Evolutionary conservation across 2,113 vertebrate species (phyloP).

Genomic region (Varanus komodoensis): DNA sequence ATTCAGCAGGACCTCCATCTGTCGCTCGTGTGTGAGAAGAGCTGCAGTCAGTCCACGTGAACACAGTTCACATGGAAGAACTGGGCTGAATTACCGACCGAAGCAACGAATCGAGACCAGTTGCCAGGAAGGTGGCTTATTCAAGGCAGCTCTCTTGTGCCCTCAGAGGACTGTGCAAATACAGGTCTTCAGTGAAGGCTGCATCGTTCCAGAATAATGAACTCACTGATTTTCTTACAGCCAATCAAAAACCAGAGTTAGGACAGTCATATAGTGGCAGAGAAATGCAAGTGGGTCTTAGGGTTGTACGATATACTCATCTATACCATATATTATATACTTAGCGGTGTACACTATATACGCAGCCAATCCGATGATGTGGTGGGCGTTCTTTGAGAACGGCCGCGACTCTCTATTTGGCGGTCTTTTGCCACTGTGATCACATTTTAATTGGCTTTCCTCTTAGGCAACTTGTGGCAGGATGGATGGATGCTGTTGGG

Average conservation of each 20-base stretch:
- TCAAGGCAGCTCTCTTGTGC: background rate
- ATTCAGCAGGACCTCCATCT: too few relatives aligned
- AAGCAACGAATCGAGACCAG: too few relatives aligned
- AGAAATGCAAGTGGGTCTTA: background rate
- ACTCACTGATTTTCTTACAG: background rate
- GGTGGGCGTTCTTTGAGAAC: background rate
- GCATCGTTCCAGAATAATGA: background rate
- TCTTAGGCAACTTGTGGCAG: background rate
- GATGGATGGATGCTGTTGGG: background rate
- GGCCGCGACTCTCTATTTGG: background rate
- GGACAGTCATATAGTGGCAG: too few relatives aligned
- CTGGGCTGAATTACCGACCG: too few relatives aligned
- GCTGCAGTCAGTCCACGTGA: too few relatives aligned
- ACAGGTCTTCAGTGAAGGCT: background rate
- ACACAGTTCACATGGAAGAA: too few relatives aligned
- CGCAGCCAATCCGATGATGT: background rate
- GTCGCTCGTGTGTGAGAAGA: too few relatives aligned
- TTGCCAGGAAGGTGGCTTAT: too few relatives aligned
- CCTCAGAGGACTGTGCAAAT: background rate
- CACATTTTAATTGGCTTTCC: background rate
- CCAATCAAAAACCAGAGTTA: background rate
- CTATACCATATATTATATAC: too few relatives aligned
- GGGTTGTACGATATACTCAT: background rate
- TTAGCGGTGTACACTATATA: background rate
- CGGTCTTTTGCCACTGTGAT: background rate